Evolutionary conservation across 2,888 invertebrate genomes (phyloP), one percentile per base, ranked within the genome.

Genomic region (Acleris emargana): DNA sequence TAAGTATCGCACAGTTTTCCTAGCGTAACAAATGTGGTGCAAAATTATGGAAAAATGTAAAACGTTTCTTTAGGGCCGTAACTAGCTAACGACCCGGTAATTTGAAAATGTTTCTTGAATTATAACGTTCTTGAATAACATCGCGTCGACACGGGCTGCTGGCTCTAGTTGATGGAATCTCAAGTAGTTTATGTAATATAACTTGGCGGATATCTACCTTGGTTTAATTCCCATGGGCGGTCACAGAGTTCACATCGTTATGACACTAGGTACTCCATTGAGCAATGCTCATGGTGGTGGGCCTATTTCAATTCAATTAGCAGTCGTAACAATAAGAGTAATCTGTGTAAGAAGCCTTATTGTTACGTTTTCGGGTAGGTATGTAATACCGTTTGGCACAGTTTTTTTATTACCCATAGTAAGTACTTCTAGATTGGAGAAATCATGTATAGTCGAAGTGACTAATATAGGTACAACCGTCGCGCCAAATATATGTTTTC

Each of bases 211-310:
- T 38, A 38, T 38, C 13, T 38, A 50, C 28, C 13, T n/a, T 43
- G 20, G 32, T 42, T 5, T 43, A 57, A 55, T 51, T 57, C 61
- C 60, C 52, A 66, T 61, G 38, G 38, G 59, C 22, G 38, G 55
- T 61, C 61, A 11, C 60, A 61, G 51, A 51, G 57, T 32, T 61
- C 66, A 22, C 47, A 50, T 1, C 18, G 45, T 66, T 61, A 57
- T 38, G 45, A 51, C 51, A 61, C 50, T 32, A 9, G 32, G 32
- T 52, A 38, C 18, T 43, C 38, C 59, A 45, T 55, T 55, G 55
- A 55, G 38, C 38, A 38, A 38, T 13, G 38, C 38, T 38, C 38
- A 55, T 43, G n/a, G 22, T 53, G 43, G 49, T 59, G 22, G 25
- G 25, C 6, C 25, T 25, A 25, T 50, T 38, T 38, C 47, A 62